Evolutionary conservation across 2,888 invertebrate species (phyloP).

Genomic region (Hypercompe scribonia): DNA sequence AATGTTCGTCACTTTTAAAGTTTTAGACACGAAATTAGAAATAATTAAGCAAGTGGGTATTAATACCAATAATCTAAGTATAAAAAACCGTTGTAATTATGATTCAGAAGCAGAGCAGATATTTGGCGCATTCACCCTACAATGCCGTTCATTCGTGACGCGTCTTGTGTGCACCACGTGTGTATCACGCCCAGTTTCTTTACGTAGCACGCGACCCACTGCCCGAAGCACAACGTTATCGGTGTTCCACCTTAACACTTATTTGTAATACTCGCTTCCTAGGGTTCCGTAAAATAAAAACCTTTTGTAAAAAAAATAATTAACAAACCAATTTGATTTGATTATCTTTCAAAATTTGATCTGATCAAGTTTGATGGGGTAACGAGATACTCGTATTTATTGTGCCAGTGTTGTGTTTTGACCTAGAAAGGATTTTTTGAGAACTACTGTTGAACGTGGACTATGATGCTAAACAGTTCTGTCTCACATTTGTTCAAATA

Average conservation of each 20-base stretch:
- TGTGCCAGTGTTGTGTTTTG: not conserved
- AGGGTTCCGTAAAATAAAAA: conserved; percentile 6
- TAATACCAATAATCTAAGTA: no score
- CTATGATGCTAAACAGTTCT: no score
- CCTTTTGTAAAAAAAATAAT: not conserved
- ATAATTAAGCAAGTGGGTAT: not conserved
- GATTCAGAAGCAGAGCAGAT: conserved; percentile 4
- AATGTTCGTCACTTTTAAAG: no score
- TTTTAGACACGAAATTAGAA: no score
- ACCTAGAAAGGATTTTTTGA: not conserved
- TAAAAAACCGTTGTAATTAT: no score
- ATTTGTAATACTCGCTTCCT: conserved; percentile 10
- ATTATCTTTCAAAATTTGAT: not conserved
- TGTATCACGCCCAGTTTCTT: conserved; percentile 27
- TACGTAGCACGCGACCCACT: conserved; percentile 24
- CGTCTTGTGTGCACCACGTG: conserved; percentile 26
- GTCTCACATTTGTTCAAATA: not conserved
- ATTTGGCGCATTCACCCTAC: not conserved
- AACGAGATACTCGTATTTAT: not conserved
- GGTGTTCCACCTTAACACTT: conserved; percentile 40
- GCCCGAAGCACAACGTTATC: conserved; percentile 40
- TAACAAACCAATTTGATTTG: not conserved
- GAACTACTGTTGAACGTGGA: not conserved
- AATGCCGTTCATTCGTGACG: conserved; percentile 20
- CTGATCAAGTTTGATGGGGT: not conserved